A percentile compares a stretch with the other conserved stretches of the same genome.
These are phyloP conservation scores for Dipodomys stephensi DNA, from an alignment of 2,113 vertebrate genomes.

Conservation along the genomic window DNA sequence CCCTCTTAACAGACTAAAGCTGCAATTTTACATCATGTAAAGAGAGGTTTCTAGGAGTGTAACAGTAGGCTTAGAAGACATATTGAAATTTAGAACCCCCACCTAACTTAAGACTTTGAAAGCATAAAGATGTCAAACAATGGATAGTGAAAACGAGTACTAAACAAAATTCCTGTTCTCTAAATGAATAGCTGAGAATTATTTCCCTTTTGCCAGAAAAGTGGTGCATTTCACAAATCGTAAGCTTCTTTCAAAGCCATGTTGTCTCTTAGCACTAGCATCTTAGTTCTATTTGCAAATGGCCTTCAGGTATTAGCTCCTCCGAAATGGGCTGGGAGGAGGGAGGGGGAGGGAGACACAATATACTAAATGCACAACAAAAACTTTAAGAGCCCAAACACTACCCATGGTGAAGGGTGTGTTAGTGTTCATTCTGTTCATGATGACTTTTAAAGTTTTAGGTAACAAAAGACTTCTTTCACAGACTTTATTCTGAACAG, in stretches of 20 bases:
- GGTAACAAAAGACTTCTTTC: conserved; percentile 24
- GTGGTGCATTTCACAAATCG: not conserved
- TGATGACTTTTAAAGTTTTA: conserved; percentile 3
- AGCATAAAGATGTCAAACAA: conserved; percentile 56
- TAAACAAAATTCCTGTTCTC: conserved; percentile 50
- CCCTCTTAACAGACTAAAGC: conserved; percentile 85
- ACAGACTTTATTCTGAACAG: not conserved
- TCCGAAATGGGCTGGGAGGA: not conserved
- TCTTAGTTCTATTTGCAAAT: not conserved
- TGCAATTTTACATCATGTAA: conserved; percentile 80
- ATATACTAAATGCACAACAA: not conserved
- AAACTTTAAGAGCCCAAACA: not conserved
- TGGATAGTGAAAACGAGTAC: conserved; percentile 7
- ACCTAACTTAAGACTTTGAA: conserved; percentile 54
- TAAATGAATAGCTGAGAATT: conserved; percentile 5
- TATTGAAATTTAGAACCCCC: conserved; percentile 63
- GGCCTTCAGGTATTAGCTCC: not conserved
- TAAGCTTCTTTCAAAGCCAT: conserved; percentile 15
- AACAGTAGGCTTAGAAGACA: conserved; percentile 59
- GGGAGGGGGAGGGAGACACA: not conserved
- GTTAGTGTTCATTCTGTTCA: not conserved
- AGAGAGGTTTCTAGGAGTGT: conserved; percentile 54
- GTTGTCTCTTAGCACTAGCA: not conserved
- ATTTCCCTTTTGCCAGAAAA: conserved; percentile 6
- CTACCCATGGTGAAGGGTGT: not conserved